Evolutionary conservation across 2,113 vertebrate genomes (phyloP).

Genomic region (Tenebrosternarchus preto): DNA sequence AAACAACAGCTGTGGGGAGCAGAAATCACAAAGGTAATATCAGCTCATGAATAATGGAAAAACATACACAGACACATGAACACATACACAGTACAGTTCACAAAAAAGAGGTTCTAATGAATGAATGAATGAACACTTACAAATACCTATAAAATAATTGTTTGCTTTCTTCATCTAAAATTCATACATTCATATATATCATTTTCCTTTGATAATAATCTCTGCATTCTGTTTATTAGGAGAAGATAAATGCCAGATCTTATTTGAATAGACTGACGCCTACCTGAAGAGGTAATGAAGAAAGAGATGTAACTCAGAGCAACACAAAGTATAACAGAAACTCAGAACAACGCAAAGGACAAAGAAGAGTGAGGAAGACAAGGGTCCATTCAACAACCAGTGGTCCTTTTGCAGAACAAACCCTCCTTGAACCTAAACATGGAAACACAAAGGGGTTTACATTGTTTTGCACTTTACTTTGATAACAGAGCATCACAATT

Average conservation of each 20-base stretch:
- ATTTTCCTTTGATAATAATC: constrained; percentile 2
- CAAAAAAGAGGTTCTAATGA: background rate
- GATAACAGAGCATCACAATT: too few species aligned
- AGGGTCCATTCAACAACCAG: too few species aligned
- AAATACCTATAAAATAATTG: background rate
- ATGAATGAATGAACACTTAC: too few species aligned
- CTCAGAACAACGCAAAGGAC: background rate
- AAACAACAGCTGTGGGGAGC: constrained; percentile 23
- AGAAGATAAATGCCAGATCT: background rate
- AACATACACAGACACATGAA: constrained; percentile 58
- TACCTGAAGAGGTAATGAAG: background rate
- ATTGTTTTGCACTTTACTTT: too few species aligned
- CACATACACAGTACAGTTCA: constrained; percentile 1
- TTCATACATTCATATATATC: background rate
- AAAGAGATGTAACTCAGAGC: background rate
- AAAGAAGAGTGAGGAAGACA: background rate
- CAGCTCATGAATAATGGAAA: constrained; percentile 80
- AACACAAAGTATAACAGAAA: background rate
- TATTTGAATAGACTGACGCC: background rate
- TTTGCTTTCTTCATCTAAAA: background rate
- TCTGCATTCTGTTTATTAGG: background rate
- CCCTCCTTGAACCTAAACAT: too few species aligned
- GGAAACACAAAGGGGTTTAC: too few species aligned
- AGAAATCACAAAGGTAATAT: constrained; percentile 73
- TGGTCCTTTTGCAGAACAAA: too few species aligned